Evolutionary conservation across 2,888 invertebrate genomes (phyloP), one percentile per base, ranked within the genome.

Genomic region (Leptinotarsa juncta): DNA sequence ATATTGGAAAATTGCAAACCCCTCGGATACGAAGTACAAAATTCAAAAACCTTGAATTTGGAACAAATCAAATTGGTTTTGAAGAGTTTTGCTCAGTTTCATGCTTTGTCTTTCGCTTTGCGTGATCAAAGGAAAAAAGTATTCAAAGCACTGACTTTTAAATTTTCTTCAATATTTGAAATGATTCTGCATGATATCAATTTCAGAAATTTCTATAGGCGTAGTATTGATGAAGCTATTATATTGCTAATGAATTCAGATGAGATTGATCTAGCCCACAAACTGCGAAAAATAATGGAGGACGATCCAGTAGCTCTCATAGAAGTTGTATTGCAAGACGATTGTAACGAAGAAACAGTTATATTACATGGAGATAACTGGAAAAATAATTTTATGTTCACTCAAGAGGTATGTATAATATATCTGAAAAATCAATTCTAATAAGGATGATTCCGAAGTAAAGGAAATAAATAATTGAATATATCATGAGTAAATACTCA

Each of bases 61-160:
- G 72, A 81, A 20, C 85, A 85, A 70, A 74, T 84, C 0, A 76
- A 74, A 42, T 51, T 84, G n/a, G 81, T 84, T 42, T 67, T 85
- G 20, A 77, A 77, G 23, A 77, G 65, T 50, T 72, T 72, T 70
- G 75, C 72, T 15, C 51, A 60, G 53, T 67, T 72, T 15, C 75
- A 75, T 20, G 79, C 77, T 4, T 20, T 77, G 26, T 79, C 79
- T 1, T 74, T 75, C 23, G 79, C 78, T 32, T 55, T 81, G 16
- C 73, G 73, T 26, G 70, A 74, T 23, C 72, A 78, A 65, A 73
- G 62, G 18, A 42, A 20, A 32, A 20, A 69, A 7, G 18, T 67
- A 42, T 78, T 78, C 49, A 55, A 69, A 12, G 18, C 65, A 16
- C 16, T 75, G 16, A 57, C 55, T n/a, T 18, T 50, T 7, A 73